Conservation (phyloP, 1,140 invertebrate species). For the Drosophila pallidifrons region DNA sequence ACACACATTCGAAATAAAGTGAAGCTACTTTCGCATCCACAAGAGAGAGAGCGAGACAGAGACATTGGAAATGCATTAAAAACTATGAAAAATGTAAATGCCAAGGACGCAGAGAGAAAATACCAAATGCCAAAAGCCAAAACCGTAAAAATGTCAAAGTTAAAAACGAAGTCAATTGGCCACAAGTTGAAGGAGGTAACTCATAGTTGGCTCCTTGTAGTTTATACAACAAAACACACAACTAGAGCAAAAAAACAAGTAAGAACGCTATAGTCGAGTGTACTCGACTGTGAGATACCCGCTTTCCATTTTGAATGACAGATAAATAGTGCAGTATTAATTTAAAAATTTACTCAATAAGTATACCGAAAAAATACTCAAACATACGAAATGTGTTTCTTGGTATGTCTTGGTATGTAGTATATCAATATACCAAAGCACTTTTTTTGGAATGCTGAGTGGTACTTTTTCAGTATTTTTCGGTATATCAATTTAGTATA, state of each 20-base stretch:
- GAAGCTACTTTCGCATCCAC: neutral
- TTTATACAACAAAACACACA: constrained; percentile 32
- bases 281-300: too few relatives aligned
- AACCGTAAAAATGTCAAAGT: constrained; percentile 68
- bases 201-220: constrained; percentile 7
- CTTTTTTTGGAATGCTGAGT: too few relatives aligned
- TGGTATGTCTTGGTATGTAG: too few relatives aligned
- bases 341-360: too few relatives aligned
- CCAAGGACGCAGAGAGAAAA: constrained; percentile 49
- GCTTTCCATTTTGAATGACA: too few relatives aligned
- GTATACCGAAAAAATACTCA: too few relatives aligned
- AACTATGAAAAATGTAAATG: constrained; percentile 50
- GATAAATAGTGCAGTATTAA: too few relatives aligned
- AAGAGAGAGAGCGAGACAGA: neutral
- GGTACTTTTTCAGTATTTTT: too few relatives aligned
- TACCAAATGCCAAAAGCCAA: constrained; percentile 36
- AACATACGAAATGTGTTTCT: too few relatives aligned
- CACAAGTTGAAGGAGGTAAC: constrained; percentile 21
- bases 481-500: too few relatives aligned
- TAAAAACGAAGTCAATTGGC: constrained; percentile 58
- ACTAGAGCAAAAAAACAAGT: constrained; percentile 12
- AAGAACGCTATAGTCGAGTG: too few relatives aligned
- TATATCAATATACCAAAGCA: too few relatives aligned
- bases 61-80: constrained; percentile 47
- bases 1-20: neutral